Conservation (phyloP, 2,113 vertebrate species). For the Mastomys natalensis region DNA sequence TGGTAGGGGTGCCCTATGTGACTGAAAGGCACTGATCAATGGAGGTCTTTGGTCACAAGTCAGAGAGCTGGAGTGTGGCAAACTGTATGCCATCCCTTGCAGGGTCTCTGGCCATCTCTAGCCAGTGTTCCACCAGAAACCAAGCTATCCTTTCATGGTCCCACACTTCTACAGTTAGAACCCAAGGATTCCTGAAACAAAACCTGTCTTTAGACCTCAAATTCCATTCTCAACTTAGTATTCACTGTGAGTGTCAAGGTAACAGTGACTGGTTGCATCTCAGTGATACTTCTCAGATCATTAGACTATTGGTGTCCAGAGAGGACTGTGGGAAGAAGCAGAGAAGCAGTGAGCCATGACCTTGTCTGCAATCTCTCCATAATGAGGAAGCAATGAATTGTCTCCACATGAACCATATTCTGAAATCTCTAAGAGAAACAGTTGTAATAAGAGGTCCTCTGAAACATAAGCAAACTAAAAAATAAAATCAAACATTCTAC, state of each 20-base stretch:
- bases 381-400: constrained; percentile 13
- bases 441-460: constrained; percentile 15
- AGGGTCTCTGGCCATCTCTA: too few relatives aligned
- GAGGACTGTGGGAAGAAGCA: background rate
- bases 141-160: too few relatives aligned
- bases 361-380: background rate
- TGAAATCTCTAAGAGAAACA: constrained; percentile 37
- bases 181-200: background rate
- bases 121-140: too few relatives aligned
- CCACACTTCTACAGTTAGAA: background rate
- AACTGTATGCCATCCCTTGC: too few relatives aligned
- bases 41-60: too few relatives aligned
- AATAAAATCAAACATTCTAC: background rate
- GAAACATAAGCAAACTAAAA: constrained; percentile 17
- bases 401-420: background rate
- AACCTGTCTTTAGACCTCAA: background rate
- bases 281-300: background rate
- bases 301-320: background rate
- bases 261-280: background rate
- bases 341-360: background rate
- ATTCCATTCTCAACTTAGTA: background rate
- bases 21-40: too few relatives aligned
- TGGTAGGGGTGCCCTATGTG: too few relatives aligned
- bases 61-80: too few relatives aligned
- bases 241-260: background rate